Percentiles rank a stretch among this genome's conserved stretches.
Evolutionary conservation across 2,888 invertebrate species (phyloP).

Genomic region (Caenorhabditis zanzibari): DNA sequence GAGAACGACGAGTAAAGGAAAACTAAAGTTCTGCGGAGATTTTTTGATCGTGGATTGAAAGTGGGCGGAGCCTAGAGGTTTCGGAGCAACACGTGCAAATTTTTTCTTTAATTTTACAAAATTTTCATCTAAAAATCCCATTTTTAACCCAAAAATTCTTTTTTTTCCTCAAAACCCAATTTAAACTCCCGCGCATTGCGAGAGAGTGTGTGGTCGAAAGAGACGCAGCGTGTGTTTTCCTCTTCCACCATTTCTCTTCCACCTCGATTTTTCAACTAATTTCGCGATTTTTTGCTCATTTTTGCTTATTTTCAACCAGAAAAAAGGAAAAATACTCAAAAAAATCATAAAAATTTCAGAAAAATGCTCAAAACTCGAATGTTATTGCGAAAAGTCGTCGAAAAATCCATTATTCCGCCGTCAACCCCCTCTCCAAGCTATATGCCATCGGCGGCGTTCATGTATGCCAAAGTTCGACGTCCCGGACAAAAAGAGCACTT

Average conservation of each 20-base stretch:
- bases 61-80: background rate
- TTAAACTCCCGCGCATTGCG: constrained; percentile 13
- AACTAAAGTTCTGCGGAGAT: background rate
- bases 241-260: background rate
- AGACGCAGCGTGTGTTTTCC: constrained; percentile 8
- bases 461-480: constrained; percentile 45
- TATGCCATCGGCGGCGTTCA: constrained; percentile 48
- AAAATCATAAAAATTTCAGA: background rate
- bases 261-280: background rate
- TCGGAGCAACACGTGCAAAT: background rate
- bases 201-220: background rate
- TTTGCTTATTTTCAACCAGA: background rate
- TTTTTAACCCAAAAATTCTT: background rate
- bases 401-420: background rate
- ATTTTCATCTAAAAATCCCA: no score
- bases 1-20: background rate
- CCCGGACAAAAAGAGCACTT: constrained; percentile 57
- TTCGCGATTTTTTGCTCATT: background rate
- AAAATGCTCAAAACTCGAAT: constrained; percentile 23
- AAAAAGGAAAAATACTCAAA: background rate
- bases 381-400: constrained; percentile 7
- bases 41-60: background rate
- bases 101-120: no score
- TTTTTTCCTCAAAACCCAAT: background rate
- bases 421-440: constrained; percentile 15